Conservation (phyloP, 2,888 invertebrate species). For the Archaeoteleia sp. region DNA sequence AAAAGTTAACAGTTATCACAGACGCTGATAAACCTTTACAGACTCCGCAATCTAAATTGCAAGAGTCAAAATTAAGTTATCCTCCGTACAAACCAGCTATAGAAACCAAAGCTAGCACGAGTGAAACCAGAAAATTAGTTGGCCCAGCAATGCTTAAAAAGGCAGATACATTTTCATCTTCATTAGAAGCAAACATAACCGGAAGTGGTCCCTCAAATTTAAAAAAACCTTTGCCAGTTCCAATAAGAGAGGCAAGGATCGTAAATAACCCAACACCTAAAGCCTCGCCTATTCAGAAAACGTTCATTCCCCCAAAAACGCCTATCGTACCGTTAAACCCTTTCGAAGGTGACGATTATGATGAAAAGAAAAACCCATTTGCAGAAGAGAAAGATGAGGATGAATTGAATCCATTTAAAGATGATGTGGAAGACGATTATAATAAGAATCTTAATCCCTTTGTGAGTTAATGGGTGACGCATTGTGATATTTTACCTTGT, state of each 20-base stretch:
- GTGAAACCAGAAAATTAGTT: constrained; percentile 77
- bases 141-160: too few species aligned
- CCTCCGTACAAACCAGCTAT: constrained; percentile 39
- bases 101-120: constrained; percentile 77
- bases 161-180: constrained; percentile 77
- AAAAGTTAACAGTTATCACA: constrained; percentile 83
- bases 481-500: not conserved
- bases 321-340: constrained; percentile 72
- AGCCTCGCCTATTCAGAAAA: constrained; percentile 67
- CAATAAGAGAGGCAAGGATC: constrained; percentile 67
- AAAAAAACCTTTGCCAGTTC: constrained; percentile 66
- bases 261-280: constrained; percentile 66
- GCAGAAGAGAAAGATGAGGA: constrained; percentile 76
- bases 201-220: constrained; percentile 61
- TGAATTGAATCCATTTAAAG: constrained; percentile 77
- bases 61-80: constrained; percentile 37
- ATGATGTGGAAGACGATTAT: constrained; percentile 82
- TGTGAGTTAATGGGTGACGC: constrained; percentile 64
- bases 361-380: constrained; percentile 82
- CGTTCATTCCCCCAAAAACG: constrained; percentile 67
- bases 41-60: constrained; percentile 27
- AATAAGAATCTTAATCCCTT: constrained; percentile 88
- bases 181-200: constrained; percentile 79
- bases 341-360: constrained; percentile 76
- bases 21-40: constrained; percentile 69